Base-by-base conservation (phyloP, 2,113 vertebrate genomes). In the Sigmodon hispidus region DNA sequence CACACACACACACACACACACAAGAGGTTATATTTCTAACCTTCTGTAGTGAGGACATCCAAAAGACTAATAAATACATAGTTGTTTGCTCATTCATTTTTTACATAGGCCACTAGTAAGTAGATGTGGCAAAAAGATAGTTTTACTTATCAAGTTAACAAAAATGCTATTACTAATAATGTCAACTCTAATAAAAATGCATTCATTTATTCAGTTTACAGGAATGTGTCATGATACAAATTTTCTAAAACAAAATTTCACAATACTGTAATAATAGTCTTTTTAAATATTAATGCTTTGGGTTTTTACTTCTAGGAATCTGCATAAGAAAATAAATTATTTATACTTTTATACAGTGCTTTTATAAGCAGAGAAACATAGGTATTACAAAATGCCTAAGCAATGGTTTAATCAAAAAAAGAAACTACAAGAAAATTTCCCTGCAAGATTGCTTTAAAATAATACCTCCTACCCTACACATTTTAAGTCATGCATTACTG, bases 191-290 rank as follows among this genome's bases (percentile, higher is more conserved):
- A 81, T 81, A 94, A 87, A 87, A 88, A 76, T 76, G 11, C 34
- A 80, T 77, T 77, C 79, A 91, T 77, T 84, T 94, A 73, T 12
- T 81, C 63, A 73, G 48, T 29, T 75, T 34, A 34, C 12, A 84
- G 48, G 21, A 94, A 93, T 57, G 84, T 63, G 34, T 91, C 91
- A n/a, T 77, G n/a, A n/a, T 34, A 9, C 43, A 87, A 95, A 91
- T 59, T 91, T 93, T 87, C 43, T 94, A 76, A n/a, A 90, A 94
- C 65, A 93, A 17, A 92, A 69, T 93, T 94, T 90, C 40, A 84
- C 17, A 65, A 57, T 45, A 61, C 57, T 72, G 61, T 87, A 67
- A 59, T 87, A 83, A 90, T 6, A 13, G 3, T 84, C 55, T 90
- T 89, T 94, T 94, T 84, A 95, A 95, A 79, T 92, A 90, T 55